A percentile compares a stretch with the other conserved stretches of the same genome.
Evolutionary conservation across 2,888 invertebrate genomes (phyloP).

Genomic region (Polymixis lichenea): DNA sequence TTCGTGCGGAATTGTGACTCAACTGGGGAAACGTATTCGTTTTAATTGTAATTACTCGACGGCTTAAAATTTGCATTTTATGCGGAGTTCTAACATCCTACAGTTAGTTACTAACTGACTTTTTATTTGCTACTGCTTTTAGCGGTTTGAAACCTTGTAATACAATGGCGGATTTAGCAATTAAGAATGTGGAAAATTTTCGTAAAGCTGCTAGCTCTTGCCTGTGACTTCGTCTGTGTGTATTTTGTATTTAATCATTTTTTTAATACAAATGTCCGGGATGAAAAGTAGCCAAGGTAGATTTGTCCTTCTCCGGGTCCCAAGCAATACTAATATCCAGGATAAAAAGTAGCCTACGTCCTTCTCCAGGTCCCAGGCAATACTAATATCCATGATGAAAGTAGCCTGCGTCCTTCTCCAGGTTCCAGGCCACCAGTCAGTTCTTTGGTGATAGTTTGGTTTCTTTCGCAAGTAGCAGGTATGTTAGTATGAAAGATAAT

Average conservation of each 20-base stretch:
- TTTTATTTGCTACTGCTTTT: not conserved
- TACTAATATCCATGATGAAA: not conserved
- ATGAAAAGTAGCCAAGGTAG: not conserved
- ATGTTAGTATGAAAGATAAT: not conserved
- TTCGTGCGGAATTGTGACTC: constrained; percentile 29
- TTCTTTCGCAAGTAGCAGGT: not conserved
- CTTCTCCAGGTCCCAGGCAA: not conserved
- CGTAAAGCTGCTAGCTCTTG: too few species aligned
- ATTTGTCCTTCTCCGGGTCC: not conserved
- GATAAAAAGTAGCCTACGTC: not conserved
- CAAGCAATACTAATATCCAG: not conserved
- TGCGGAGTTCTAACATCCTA: constrained; percentile 10
- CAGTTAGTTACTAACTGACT: constrained; percentile 12
- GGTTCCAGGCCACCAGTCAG: not conserved
- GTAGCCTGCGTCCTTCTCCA: not conserved
- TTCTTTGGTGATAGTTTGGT: too few species aligned
- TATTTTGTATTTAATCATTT: not conserved
- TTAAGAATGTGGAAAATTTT: not conserved
- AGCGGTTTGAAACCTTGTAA: not conserved
- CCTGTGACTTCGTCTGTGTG: not conserved
- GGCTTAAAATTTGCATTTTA: constrained; percentile 26
- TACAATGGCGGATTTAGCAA: not conserved
- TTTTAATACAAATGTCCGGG: not conserved
- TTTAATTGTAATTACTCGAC: constrained; percentile 15
- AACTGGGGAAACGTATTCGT: constrained; percentile 17